Base-by-base conservation (phyloP, 2,797 vertebrate species). In the Coluber constrictor region DNA sequence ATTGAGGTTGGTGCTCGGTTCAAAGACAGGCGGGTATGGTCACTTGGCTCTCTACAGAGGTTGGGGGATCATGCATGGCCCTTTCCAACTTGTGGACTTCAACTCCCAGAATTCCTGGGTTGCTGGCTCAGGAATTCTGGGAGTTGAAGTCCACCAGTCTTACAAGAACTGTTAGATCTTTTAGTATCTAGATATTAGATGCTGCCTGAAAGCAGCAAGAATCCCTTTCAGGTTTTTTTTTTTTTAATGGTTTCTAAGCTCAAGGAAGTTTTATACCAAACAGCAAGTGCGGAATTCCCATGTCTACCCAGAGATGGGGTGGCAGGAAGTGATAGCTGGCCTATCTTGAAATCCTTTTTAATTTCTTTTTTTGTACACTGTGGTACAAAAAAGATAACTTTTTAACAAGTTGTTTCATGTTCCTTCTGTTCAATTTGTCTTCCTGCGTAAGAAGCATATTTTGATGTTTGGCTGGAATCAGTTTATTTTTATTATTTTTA, bases 1-100 rank as follows among this genome's bases (percentile, higher is more conserved):
- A 99, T 99, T 56, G 99, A 99, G 99, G 99, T 99, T 94, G 51
- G 95, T 95, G 74, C 3, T 90, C 83, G 25, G 25, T 61, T 27
- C 32, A 1, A 5, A 15, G 43, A 0, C 20, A 29, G 29, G 2
- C 29, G 13, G 5, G 12, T 66, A 27, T 57, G 43, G n/a, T 37
- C 88, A 23, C 32, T 13, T 29, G 61, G 61, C 27, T 66, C 61
- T 12, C 0, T 63, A 4, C 27, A 27, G 25, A 29, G 25, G 25
- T 61, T 27, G 57, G 3, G 8, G 60, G 3, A 0, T 63, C 61
- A 11, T 63, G 27, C 61, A 1, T 12, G 61, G 61, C 61, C 61
- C 27, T 29, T 60, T 60, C 25, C 2, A 7, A 8, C 60, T 61
- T 9, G 23, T 10, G 25, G 25, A 61, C 9, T 61, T 61, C 60